These are phyloP conservation scores for Tragelaphus imberbis DNA, from an alignment of 2,113 vertebrate genomes.

Conservation along the genomic window DNA sequence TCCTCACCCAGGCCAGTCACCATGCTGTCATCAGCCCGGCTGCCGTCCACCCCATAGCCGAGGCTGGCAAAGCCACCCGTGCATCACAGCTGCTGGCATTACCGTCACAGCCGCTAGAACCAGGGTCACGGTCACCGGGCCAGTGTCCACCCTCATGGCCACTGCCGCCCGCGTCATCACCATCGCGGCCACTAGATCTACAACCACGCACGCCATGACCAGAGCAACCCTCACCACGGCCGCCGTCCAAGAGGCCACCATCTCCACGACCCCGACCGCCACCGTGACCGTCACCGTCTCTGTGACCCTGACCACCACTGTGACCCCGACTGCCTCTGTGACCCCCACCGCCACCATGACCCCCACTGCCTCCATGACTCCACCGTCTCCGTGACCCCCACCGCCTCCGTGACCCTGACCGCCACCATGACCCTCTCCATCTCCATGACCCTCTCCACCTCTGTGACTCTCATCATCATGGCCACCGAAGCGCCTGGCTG, in stretches of 20 bases:
- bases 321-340: neutral
- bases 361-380: no score
- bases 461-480: no score
- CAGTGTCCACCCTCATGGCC: neutral
- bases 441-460: rapidly evolving
- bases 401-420: no score
- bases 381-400: rapidly evolving
- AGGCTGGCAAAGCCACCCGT: neutral
- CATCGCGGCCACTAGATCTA: neutral
- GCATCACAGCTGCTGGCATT: rapidly evolving
- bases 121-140: neutral
- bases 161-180: neutral
- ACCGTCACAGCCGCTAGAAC: neutral
- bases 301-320: no score
- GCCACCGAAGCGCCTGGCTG: neutral
- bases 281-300: no score
- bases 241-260: neutral
- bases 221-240: neutral
- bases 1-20: neutral
- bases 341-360: no score
- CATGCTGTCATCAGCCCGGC: neutral
- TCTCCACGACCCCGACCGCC: rapidly evolving
- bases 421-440: rapidly evolving
- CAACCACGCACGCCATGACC: rapidly evolving
- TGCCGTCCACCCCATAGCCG: neutral